A percentile compares a stretch with the other conserved stretches of the same genome.
These are phyloP conservation scores for Neosalanx taihuensis DNA, from an alignment of 2,797 vertebrate genomes.

Conservation along the genomic window DNA sequence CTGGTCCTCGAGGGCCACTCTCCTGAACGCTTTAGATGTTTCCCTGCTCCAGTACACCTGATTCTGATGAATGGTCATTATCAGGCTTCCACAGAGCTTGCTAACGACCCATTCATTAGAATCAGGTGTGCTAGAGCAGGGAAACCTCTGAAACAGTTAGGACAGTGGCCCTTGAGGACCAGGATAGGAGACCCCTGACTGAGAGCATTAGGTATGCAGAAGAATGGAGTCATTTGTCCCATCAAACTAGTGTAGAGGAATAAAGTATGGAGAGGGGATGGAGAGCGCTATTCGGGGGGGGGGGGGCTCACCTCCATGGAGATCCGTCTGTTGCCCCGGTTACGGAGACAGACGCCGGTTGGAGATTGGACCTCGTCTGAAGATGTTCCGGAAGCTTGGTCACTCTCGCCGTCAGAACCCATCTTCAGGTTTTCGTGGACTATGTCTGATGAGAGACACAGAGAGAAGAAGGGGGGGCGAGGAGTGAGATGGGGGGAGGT, in stretches of 20 bases:
- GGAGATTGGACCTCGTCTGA: conserved; percentile 96
- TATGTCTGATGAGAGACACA: conserved; percentile 75
- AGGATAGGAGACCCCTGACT: too few species aligned
- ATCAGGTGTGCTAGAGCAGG: too few species aligned
- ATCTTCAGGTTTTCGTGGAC: conserved; percentile 97
- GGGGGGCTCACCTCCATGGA: conserved; percentile 85
- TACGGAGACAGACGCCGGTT: conserved; percentile 92
- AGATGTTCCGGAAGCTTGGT: conserved; percentile 94
- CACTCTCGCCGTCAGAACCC: conserved; percentile 95
- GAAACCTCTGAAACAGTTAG: too few species aligned
- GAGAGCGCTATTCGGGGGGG: not conserved
- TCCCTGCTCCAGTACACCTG: too few species aligned
- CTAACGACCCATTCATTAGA: too few species aligned
- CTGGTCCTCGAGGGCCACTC: too few species aligned
- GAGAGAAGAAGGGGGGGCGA: not conserved
- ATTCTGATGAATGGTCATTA: too few species aligned
- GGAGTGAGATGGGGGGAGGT: not conserved
- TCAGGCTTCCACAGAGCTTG: too few species aligned
- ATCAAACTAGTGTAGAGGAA: not conserved
- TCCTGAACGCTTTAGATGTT: too few species aligned
- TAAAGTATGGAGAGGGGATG: not conserved
- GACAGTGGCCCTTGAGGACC: too few species aligned
- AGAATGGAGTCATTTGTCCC: not conserved
- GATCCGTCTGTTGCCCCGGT: conserved; percentile 89
- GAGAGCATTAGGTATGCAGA: not conserved